Conservation (phyloP, 2,797 vertebrate genomes). For the Crocidura indochinensis region DNA sequence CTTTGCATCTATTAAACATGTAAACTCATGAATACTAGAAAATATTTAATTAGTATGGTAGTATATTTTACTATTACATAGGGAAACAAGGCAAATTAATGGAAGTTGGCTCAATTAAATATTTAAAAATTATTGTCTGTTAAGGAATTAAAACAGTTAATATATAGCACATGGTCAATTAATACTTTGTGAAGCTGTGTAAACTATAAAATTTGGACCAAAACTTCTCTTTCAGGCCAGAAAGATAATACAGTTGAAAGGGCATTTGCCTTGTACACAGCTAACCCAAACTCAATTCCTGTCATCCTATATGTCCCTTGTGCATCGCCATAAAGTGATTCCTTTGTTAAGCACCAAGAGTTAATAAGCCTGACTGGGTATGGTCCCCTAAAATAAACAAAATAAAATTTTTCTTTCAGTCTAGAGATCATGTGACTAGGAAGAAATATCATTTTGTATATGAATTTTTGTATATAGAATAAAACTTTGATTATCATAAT, state of each 20-base stretch:
- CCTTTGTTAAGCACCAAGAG: too few relatives aligned
- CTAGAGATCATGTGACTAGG: not conserved
- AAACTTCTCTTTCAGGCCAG: not conserved
- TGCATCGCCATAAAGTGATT: too few relatives aligned
- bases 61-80: too few relatives aligned
- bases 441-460: not conserved
- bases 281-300: too few relatives aligned
- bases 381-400: too few relatives aligned
- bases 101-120: not conserved
- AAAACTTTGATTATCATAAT: not conserved
- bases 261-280: too few relatives aligned
- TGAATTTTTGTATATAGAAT: constrained; percentile 20
- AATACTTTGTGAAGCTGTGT: not conserved
- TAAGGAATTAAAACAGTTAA: not conserved
- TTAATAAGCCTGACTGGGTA: too few relatives aligned
- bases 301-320: too few relatives aligned
- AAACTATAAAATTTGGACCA: not conserved
- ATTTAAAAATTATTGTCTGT: not conserved
- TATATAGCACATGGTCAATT: not conserved
- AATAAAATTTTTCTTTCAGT: not conserved
- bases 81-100: not conserved
- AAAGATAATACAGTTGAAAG: not conserved
- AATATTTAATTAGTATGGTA: not conserved
- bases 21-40: rapidly evolving
- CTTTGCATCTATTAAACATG: not conserved